Percentiles rank a stretch among this genome's conserved stretches.
These are phyloP conservation scores for rabbit (Oryctolagus cuniculus) DNA, from an alignment of 2,113 vertebrate species.

Conservation along the genomic window DNA sequence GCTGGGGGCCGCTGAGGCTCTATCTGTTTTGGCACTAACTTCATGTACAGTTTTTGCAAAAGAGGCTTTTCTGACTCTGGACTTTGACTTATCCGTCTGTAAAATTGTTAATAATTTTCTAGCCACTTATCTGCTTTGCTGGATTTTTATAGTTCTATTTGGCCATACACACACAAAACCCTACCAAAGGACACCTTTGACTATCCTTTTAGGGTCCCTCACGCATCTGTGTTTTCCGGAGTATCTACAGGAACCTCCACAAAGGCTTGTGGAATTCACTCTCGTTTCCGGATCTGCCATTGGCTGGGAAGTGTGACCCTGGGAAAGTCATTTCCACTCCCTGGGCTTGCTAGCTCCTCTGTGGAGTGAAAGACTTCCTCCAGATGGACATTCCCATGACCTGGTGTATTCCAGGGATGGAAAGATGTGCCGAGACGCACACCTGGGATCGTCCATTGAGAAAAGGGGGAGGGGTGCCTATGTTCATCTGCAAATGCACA, in stretches of 20 bases:
- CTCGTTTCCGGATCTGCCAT: background rate
- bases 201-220: background rate
- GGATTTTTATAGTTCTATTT: background rate
- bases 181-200: background rate
- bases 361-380: slow-evolving; percentile 16
- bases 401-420: background rate
- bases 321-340: background rate
- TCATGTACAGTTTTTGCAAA: background rate
- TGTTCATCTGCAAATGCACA: background rate
- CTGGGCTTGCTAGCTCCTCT: background rate
- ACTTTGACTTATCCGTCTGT: background rate
- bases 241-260: background rate
- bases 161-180: background rate
- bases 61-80: slow-evolving; percentile 22
- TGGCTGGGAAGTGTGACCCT: background rate
- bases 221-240: background rate
- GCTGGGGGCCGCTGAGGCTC: background rate
- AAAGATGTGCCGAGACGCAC: background rate
- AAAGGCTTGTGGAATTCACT: background rate
- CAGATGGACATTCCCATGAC: background rate
- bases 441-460: background rate
- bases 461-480: background rate
- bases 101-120: slow-evolving; percentile 46
- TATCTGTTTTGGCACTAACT: background rate
- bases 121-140: background rate